phyloP scores from a whole-genome alignment of 2,113 vertebrate genomes.

The Tyrannus savana region DNA sequence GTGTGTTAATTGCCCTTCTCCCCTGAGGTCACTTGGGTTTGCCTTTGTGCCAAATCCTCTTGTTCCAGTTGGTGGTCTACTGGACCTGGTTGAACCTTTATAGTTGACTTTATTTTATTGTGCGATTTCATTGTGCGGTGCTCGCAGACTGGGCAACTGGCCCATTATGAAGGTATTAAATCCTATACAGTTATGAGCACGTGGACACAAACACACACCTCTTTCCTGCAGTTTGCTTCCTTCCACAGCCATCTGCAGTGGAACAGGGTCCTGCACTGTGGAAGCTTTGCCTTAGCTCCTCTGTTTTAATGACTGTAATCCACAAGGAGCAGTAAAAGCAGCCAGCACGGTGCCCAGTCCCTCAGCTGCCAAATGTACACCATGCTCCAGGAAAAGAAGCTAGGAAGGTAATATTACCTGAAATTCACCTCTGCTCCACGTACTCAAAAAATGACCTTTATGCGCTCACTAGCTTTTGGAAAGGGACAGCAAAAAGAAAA shows the following conservation, averaged over 20 bases:
- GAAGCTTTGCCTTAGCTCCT: constrained; percentile 42
- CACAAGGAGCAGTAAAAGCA: constrained; percentile 47
- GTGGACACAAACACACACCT: background rate
- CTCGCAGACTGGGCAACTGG: constrained; percentile 5
- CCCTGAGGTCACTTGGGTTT: constrained; percentile 15
- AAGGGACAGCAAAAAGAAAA: background rate
- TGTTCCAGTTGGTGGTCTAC: constrained; percentile 34
- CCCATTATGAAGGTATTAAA: background rate
- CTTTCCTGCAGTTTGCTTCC: constrained; percentile 14
- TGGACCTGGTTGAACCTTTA: constrained; percentile 16
- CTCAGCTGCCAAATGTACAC: constrained; percentile 33
- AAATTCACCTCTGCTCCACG: background rate
- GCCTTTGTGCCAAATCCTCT: constrained; percentile 46
- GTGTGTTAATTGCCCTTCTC: constrained; percentile 44
- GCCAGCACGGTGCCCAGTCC: background rate
- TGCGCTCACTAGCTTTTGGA: background rate
- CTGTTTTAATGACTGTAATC: constrained; percentile 35
- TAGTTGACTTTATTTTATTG: constrained; percentile 18
- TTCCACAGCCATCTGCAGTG: constrained; percentile 28
- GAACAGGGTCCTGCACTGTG: background rate
- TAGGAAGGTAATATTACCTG: constrained; percentile 16
- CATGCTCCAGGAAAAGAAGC: background rate
- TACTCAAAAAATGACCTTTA: background rate
- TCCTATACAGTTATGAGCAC: background rate
- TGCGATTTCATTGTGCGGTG: constrained; percentile 10